Evolutionary conservation across 2,113 vertebrate genomes (phyloP).

Genomic region (Thamnophis sirtalis): DNA sequence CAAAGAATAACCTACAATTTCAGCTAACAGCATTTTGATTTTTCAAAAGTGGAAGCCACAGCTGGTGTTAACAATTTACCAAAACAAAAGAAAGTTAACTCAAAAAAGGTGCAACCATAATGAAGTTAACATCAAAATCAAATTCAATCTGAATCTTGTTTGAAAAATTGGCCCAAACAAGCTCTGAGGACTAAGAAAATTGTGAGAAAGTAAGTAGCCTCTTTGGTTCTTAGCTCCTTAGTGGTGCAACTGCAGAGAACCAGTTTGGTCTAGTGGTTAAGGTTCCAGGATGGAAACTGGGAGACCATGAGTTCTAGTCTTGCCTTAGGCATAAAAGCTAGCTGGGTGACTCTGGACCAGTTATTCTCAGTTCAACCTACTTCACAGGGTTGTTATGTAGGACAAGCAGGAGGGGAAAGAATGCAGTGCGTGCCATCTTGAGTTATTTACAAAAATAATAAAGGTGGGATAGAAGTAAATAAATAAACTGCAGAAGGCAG

Average conservation of each 20-base stretch:
- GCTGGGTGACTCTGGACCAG: background rate
- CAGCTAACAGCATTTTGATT: background rate
- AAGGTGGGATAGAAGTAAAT: background rate
- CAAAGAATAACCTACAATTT: background rate
- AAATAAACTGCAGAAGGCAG: background rate
- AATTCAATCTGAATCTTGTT: background rate
- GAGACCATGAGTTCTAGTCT: background rate
- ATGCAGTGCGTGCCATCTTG: background rate
- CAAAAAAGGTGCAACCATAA: background rate
- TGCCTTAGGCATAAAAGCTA: background rate
- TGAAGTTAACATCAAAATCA: background rate
- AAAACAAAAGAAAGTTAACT: background rate
- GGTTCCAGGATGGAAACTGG: background rate
- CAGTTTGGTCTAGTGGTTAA: background rate
- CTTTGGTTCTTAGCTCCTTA: background rate
- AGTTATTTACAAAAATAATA: background rate
- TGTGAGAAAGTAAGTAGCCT: background rate
- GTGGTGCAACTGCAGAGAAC: background rate
- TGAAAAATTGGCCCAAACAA: background rate
- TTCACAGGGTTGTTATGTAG: background rate
- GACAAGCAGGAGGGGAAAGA: background rate
- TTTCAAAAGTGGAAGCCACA: background rate
- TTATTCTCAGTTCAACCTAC: background rate
- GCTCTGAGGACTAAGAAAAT: background rate
- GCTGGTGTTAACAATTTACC: background rate